These are phyloP conservation scores for Silurus glanis DNA, from an alignment of 2,113 vertebrate genomes.

Conservation along the genomic window DNA sequence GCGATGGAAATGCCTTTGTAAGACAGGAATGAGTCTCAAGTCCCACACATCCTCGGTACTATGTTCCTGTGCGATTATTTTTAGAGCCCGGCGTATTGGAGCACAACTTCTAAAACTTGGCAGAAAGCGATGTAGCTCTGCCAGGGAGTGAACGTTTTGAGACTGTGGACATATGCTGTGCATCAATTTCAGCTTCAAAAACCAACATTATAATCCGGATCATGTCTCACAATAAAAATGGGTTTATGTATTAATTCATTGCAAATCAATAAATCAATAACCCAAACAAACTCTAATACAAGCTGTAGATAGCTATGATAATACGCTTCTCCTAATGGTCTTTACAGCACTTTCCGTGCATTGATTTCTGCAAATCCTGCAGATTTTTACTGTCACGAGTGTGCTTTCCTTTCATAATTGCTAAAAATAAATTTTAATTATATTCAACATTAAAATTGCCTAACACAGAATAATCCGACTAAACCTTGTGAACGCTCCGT, in stretches of 20 bases:
- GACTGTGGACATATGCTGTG: conserved; percentile 33
- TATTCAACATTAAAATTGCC: neutral
- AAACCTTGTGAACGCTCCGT: neutral
- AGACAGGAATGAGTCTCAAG: conserved; percentile 42
- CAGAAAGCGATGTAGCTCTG: conserved; percentile 25
- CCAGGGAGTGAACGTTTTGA: conserved; percentile 35
- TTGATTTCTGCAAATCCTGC: neutral
- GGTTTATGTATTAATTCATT: neutral
- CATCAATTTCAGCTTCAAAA: conserved; percentile 19
- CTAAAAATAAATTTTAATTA: neutral
- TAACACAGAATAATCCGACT: neutral
- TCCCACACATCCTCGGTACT: conserved; percentile 36
- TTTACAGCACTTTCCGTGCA: too few relatives aligned
- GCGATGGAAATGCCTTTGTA: conserved; percentile 51
- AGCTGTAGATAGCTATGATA: too few relatives aligned
- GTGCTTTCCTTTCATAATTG: neutral
- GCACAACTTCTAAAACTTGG: conserved; percentile 44
- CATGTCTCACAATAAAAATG: neutral
- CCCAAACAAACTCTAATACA: neutral
- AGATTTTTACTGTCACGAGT: neutral
- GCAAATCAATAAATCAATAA: neutral
- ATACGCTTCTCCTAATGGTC: neutral
- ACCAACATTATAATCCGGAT: neutral
- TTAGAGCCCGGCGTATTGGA: conserved; percentile 20
- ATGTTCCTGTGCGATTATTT: conserved; percentile 41